Conservation (phyloP, 1,140 invertebrate genomes). For the Andricus grossulariae region DNA sequence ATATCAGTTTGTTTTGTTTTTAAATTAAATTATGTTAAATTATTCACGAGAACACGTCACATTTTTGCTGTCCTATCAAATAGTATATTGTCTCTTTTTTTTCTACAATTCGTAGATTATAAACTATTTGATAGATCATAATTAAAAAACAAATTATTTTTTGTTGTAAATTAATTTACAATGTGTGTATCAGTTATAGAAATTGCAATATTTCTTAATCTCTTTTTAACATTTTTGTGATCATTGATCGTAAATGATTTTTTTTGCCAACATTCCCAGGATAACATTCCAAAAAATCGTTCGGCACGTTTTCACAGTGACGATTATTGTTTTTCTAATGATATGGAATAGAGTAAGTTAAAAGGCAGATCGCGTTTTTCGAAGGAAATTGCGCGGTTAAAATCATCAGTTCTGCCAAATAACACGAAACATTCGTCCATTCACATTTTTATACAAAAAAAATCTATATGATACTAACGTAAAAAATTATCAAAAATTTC, state of each 20-base stretch:
- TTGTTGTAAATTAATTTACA: constrained; percentile 6
- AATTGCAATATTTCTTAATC: constrained; percentile 26
- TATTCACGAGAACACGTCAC: too few relatives aligned
- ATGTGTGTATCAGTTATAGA: constrained; percentile 27
- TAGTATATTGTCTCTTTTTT: neutral
- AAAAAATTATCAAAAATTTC: constrained; percentile 11
- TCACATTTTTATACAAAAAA: neutral
- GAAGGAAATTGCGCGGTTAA: constrained; percentile 1
- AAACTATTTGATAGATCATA: neutral
- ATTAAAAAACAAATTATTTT: neutral
- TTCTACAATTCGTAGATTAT: neutral
- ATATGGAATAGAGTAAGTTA: constrained; percentile 17
- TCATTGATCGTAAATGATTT: constrained; percentile 4
- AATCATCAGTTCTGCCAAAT: constrained; percentile 15
- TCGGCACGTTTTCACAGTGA: constrained; percentile 42
- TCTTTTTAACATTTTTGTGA: constrained; percentile 13
- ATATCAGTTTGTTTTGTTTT: neutral
- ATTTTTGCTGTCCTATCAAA: too few relatives aligned
- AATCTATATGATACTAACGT: neutral
- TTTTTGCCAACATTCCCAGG: constrained; percentile 23
- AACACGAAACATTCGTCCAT: constrained; percentile 11
- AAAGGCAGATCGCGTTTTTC: neutral
- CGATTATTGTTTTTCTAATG: constrained; percentile 40
- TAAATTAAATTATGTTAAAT: too few relatives aligned
- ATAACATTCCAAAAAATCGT: constrained; percentile 24